Evolutionary conservation across 2,888 invertebrate species (phyloP), one percentile per base, ranked within the genome.

Genomic region (Lasius platythorax): DNA sequence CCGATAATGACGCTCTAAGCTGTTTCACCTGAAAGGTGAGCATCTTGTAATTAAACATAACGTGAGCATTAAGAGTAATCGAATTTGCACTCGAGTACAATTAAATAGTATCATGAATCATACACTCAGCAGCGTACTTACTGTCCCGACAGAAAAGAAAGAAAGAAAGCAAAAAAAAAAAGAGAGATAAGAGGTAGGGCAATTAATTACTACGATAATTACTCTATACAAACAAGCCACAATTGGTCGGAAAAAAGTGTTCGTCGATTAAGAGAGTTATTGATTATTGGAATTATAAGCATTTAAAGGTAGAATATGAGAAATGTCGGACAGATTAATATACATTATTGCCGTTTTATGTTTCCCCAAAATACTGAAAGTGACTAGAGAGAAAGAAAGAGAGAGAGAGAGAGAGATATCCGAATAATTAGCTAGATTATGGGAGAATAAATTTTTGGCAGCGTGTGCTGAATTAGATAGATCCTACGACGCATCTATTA

Each of bases 41-140:
- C 84, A 87, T 84, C 86, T 87, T 74, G 76, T 83, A 87, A 85
- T 90, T 88, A 87, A 83, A 90, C 50, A 88, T 86, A 91, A 83
- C 70, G 84, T 78, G 74, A 87, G 87, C 79, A 87, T 87, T 89
- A 84, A 90, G 85, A 89, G 88, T 92, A 92, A 92, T 92, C 89
- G 87, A 92, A 90, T 90, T 92, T 92, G 91, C 93, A 93, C 91
- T 93, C 91, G 91, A 93, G 92, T 93, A 93, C 93, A 93, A 93
- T 90, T 91, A 90, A 90, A 91, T 91, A 92, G 92, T 92, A 93
- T 92, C 91, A 89, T 92, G 87, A 87, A 87, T 90, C 89, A 89
- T 93, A 90, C 92, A 92, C 91, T 90, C 92, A 93, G 92, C 92
- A 90, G 88, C 92, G 94, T 94, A 94, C 94, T 94, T 94, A 94